A percentile compares a stretch with the other conserved stretches of the same genome.
Evolutionary conservation across 2,797 vertebrate genomes (phyloP).

Genomic region (Morus bassanus): DNA sequence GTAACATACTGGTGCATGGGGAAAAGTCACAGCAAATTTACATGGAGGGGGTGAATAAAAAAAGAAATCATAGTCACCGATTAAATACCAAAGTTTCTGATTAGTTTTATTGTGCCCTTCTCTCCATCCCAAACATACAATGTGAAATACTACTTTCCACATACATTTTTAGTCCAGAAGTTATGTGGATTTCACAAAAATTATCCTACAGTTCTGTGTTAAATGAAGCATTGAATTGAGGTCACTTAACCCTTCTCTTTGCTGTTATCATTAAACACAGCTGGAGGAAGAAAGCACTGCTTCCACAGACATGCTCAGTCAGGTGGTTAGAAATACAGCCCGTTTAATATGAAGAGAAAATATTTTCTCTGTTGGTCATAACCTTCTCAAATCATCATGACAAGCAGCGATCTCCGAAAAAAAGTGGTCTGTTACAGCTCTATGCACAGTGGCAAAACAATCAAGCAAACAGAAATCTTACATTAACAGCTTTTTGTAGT

Average conservation of each 20-base stretch:
- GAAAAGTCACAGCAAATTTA: not conserved
- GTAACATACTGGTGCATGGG: not conserved
- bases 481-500: constrained; percentile 71
- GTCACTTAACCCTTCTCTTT: not conserved
- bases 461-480: constrained; percentile 52
- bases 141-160: not conserved
- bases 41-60: not conserved
- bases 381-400: not conserved
- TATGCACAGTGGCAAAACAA: not conserved
- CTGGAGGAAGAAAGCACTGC: not conserved
- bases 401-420: not conserved
- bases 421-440: not conserved
- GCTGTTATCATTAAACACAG: not conserved
- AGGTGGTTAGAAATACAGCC: not conserved
- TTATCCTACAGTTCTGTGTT: not conserved
- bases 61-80: not conserved
- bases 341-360: rapidly evolving
- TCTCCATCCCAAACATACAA: not conserved
- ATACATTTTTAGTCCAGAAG: not conserved
- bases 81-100: not conserved
- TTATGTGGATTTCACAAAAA: not conserved
- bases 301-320: not conserved
- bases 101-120: not conserved
- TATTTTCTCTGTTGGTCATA: not conserved
- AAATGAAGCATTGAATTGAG: not conserved